Evolutionary conservation across 2,888 invertebrate species (phyloP).

Genomic region (Leptinotarsa rubiginosa): DNA sequence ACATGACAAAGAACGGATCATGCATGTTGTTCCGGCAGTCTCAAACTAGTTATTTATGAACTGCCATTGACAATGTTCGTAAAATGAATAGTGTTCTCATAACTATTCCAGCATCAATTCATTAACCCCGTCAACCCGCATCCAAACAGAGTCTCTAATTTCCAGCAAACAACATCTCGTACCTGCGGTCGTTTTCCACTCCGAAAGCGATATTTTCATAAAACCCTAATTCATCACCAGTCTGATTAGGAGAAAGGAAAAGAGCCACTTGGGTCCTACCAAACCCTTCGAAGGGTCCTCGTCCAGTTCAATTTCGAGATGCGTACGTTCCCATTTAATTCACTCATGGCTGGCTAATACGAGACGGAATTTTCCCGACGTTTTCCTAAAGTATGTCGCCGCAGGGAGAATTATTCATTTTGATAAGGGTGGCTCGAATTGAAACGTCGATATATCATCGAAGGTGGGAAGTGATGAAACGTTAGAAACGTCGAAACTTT

Average conservation of each 20-base stretch:
- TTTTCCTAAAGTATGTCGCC: conserved; percentile 18
- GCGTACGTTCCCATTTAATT: conserved; percentile 17
- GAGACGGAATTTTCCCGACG: conserved; percentile 6
- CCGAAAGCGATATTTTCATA: not conserved
- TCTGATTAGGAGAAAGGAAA: conserved; percentile 11
- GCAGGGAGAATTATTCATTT: conserved; percentile 18
- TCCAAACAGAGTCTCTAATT: not conserved
- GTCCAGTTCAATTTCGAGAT: conserved; percentile 18
- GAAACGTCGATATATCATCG: conserved; percentile 15
- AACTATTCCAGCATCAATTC: too few relatives aligned
- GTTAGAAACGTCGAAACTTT: not conserved
- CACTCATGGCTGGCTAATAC: conserved; percentile 18
- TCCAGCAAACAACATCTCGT: not conserved
- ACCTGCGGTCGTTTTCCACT: not conserved
- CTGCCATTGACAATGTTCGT: too few relatives aligned
- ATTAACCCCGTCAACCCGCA: too few relatives aligned
- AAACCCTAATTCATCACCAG: conserved; percentile 7
- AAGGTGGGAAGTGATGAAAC: conserved; percentile 1
- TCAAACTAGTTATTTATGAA: too few relatives aligned
- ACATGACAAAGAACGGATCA: too few relatives aligned
- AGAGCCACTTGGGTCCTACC: conserved; percentile 12
- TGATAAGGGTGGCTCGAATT: conserved; percentile 12
- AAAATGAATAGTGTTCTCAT: too few relatives aligned
- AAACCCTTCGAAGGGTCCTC: not conserved
- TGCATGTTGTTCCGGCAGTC: too few relatives aligned